A percentile compares a stretch with the other conserved stretches of the same genome.
Evolutionary conservation across 1,140 invertebrate species (phyloP).

Genomic region (Euura lappo): DNA sequence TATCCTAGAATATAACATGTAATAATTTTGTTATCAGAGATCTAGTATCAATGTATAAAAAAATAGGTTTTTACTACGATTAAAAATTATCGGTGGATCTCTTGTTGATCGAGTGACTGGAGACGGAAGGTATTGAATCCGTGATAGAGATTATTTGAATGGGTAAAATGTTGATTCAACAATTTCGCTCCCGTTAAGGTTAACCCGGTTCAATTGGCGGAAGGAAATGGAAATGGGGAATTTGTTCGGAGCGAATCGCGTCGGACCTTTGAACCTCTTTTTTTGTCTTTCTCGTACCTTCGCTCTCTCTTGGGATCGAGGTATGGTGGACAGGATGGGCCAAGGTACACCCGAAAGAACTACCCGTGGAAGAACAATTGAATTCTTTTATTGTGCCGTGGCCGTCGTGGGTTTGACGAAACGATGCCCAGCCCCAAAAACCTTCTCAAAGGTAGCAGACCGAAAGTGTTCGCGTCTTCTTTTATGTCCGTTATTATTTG

Average conservation of each 20-base stretch:
- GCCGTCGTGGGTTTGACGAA: not conserved
- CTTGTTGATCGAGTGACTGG: no score
- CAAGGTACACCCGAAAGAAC: not conserved
- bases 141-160: not conserved
- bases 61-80: no score
- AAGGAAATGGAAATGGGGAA: not conserved
- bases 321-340: not conserved
- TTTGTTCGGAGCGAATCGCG: not conserved
- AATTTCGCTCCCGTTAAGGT: not conserved
- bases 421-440: not conserved
- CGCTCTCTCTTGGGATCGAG: conserved; percentile 15
- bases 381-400: not conserved
- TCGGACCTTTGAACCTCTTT: not conserved
- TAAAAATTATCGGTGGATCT: no score
- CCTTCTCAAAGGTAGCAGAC: not conserved
- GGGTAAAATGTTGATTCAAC: not conserved
- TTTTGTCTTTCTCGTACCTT: not conserved
- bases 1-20: no score
- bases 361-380: not conserved
- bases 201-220: conserved; percentile 4
- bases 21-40: no score
- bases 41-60: no score
- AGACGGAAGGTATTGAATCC: no score
- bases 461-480: not conserved
- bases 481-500: not conserved